Evolutionary conservation across 2,113 vertebrate genomes (phyloP), one percentile per base, ranked within the genome.

Genomic region (Labrus mixtus): DNA sequence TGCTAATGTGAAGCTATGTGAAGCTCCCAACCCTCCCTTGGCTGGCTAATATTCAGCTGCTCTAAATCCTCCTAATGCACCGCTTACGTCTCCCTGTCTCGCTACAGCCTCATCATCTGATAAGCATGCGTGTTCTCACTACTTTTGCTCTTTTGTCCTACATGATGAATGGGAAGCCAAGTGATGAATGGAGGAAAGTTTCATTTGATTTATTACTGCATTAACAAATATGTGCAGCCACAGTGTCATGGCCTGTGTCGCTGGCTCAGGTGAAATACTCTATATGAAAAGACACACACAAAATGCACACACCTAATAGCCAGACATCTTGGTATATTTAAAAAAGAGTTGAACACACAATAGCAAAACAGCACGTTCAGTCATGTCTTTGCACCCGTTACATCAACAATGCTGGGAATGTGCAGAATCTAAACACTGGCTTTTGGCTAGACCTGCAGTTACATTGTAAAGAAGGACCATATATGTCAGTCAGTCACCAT

Each of bases 61-160:
- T 66, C 57, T 58, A 76, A 76, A 79, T 65, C 72, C 72, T 68
- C 37, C 63, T 54, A 63, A 67, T 55, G 61, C 71, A 37, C 60
- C 58, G 76, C 63, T 58, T 62, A 59, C 25, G 8, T 70, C 66
- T 69, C 10, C 11, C 19, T 53, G 76, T 59, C 54, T 69, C 36
- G 0, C 62, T 51, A 45, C 63, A 75, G 61, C 77, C 57, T 56
- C 33, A 41, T 68, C 76, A 79, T 72, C 79, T 76, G 67, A 82
- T 72, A 64, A 75, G 59, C 75, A 67, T 7, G 6, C 1, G n/a
- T 57, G 59, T 74, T 65, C 70, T 43, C 51, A 22, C 6, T 55
- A n/a, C 60, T 5, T 68, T 45, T 70, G 56, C 66, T 69, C 61
- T 62, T 72, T 70, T 78, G 55, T 57, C 54, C 66, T 64, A 8